Evolutionary conservation across 1,140 invertebrate species (phyloP).

Genomic region (Bacillus rossius): DNA sequence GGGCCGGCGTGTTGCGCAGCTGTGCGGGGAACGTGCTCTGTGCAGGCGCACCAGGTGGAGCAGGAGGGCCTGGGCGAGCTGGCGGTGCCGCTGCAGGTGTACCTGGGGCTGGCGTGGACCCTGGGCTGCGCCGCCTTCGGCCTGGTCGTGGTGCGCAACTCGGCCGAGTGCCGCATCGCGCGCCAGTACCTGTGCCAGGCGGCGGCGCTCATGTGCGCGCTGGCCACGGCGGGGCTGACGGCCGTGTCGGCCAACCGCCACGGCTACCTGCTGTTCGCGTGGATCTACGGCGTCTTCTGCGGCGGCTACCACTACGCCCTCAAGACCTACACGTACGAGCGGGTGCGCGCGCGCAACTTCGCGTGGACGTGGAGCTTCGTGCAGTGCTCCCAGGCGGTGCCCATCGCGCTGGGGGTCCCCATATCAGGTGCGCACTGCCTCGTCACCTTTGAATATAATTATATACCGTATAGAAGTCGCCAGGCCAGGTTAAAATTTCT

Average conservation of each 20-base stretch:
- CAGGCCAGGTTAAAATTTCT: too few relatives aligned
- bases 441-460: too few relatives aligned
- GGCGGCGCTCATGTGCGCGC: slow-evolving; percentile 69
- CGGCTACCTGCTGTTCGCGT: slow-evolving; percentile 76
- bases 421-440: slow-evolving; percentile 57
- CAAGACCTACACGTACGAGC: slow-evolving; percentile 85
- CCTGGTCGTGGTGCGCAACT: slow-evolving; percentile 73
- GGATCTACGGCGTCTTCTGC: slow-evolving; percentile 77
- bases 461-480: too few relatives aligned
- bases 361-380: slow-evolving; percentile 85
- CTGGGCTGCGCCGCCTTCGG: slow-evolving; percentile 77
- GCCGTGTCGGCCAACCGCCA: slow-evolving; percentile 50
- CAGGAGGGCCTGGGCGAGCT: slow-evolving; percentile 64
- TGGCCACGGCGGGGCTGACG: slow-evolving; percentile 74
- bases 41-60: slow-evolving; percentile 64
- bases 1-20: too few relatives aligned
- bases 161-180: slow-evolving; percentile 76
- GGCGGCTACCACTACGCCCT: slow-evolving; percentile 82
- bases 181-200: slow-evolving; percentile 75
- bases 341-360: slow-evolving; percentile 78
- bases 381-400: slow-evolving; percentile 81
- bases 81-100: slow-evolving; percentile 66
- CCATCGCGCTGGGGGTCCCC: slow-evolving; percentile 80
- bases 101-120: slow-evolving; percentile 76
- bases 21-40: slow-evolving; percentile 8